Conservation (phyloP, 2,888 invertebrate species). For the Cheilosia scutellata region DNA sequence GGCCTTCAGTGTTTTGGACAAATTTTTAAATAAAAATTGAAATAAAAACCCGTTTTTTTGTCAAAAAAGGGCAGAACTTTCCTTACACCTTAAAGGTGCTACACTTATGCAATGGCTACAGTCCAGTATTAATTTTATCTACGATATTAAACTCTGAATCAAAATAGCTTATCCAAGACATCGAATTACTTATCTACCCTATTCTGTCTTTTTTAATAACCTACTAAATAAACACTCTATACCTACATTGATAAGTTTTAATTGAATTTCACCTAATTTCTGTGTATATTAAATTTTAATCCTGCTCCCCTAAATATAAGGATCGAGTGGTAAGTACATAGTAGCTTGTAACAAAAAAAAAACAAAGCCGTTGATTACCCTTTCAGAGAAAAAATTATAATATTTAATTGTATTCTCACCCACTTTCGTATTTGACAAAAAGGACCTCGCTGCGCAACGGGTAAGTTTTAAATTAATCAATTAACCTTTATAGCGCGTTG, state of each 20-base stretch:
- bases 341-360: too few relatives aligned
- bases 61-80: too few relatives aligned
- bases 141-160: too few relatives aligned
- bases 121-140: too few relatives aligned
- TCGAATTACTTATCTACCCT: too few relatives aligned
- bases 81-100: too few relatives aligned
- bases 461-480: conserved; percentile 57
- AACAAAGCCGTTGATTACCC: conserved; percentile 34
- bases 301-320: conserved; percentile 76
- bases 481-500: conserved; percentile 27
- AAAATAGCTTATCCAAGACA: too few relatives aligned
- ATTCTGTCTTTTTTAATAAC: not conserved
- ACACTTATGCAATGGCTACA: too few relatives aligned
- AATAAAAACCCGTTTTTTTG: too few relatives aligned
- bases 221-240: not conserved
- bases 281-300: conserved; percentile 5
- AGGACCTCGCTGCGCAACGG: conserved; percentile 65
- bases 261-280: not conserved
- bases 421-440: not conserved
- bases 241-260: not conserved
- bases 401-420: conserved; percentile 41
- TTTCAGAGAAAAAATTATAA: conserved; percentile 44
- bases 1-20: too few relatives aligned
- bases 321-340: conserved; percentile 84
- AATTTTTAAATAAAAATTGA: too few relatives aligned